phyloP scores from a whole-genome alignment of 2,113 vertebrate species.

The Struthio camelus region DNA sequence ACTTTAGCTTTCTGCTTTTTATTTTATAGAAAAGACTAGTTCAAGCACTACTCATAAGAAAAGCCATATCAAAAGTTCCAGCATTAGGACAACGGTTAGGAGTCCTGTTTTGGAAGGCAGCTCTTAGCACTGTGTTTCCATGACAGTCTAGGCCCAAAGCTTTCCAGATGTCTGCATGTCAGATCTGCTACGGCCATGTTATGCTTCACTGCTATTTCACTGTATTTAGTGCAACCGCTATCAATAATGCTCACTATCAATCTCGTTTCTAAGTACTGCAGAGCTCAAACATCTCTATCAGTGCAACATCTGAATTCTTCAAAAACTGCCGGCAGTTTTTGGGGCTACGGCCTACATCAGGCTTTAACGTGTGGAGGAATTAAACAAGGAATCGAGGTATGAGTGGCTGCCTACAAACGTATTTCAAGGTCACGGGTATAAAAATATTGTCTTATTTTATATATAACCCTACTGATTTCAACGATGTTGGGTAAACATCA shows the following conservation, averaged over 20 bases:
- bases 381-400: neutral
- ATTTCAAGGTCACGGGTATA: too few species aligned
- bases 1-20: neutral
- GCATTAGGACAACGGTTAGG: neutral
- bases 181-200: too few species aligned
- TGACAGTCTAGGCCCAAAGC: neutral
- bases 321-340: neutral
- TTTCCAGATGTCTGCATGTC: neutral
- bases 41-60: neutral
- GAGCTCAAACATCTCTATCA: neutral
- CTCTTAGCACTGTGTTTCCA: neutral
- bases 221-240: neutral
- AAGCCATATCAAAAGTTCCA: neutral
- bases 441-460: too few species aligned
- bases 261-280: neutral
- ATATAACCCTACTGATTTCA: too few species aligned
- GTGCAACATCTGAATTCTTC: neutral
- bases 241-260: neutral
- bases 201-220: neutral
- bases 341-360: neutral
- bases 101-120: neutral
- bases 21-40: neutral
- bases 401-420: too few species aligned
- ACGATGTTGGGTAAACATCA: too few species aligned
- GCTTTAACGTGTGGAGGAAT: neutral